Percentiles rank a stretch among this genome's conserved stretches.
Evolutionary conservation across 2,797 vertebrate species (phyloP).

Genomic region (Alosa sapidissima): DNA sequence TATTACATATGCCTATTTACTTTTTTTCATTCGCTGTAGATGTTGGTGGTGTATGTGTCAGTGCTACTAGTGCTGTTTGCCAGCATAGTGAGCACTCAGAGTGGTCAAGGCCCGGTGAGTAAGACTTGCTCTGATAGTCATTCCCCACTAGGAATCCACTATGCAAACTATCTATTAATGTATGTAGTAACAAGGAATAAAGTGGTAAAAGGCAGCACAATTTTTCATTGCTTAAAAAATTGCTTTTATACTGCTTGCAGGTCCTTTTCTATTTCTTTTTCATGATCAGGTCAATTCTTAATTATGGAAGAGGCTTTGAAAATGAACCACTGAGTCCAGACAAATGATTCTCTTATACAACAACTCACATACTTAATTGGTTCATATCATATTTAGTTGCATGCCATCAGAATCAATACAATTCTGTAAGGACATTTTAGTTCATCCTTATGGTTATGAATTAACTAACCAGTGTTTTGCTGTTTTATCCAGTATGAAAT

Average conservation of each 20-base stretch:
- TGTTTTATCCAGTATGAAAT: constrained; percentile 43
- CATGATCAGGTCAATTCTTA: neutral
- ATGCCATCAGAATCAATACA: neutral
- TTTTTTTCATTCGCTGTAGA: constrained; percentile 43
- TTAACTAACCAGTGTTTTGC: neutral
- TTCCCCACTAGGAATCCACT: neutral
- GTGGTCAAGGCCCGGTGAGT: constrained; percentile 51
- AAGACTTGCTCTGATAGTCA: constrained; percentile 10
- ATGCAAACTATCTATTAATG: neutral
- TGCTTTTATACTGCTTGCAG: neutral
- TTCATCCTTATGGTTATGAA: neutral
- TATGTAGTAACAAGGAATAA: neutral
- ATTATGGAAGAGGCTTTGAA: neutral
- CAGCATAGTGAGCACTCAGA: constrained; percentile 42
- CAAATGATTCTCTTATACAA: neutral
- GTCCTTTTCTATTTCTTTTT: neutral
- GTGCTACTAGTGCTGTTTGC: constrained; percentile 50
- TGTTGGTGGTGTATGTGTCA: constrained; percentile 49
- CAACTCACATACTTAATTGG: neutral
- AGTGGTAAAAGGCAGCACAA: neutral
- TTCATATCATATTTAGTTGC: neutral
- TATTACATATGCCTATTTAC: too few relatives aligned
- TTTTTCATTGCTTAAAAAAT: neutral
- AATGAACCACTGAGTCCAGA: neutral
- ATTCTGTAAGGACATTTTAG: neutral